Evolutionary conservation across 1,140 invertebrate genomes (phyloP).

Genomic region (Bombus difficillimus): DNA sequence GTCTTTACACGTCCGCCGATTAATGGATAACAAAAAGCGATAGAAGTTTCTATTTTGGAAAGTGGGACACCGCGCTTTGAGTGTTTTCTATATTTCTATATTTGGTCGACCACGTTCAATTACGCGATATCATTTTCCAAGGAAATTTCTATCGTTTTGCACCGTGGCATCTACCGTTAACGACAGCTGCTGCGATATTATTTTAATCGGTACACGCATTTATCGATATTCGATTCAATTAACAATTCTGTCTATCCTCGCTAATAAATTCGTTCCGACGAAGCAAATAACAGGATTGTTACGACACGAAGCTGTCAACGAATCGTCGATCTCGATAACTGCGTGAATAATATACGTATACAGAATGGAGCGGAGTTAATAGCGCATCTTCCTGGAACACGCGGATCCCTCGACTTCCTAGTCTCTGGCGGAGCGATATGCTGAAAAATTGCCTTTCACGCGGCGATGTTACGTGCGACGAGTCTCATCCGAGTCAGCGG

Average conservation of each 20-base stretch:
- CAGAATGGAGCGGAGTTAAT: not conserved
- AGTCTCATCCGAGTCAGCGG: not conserved
- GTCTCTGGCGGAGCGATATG: conserved; percentile 1
- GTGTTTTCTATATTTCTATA: not conserved
- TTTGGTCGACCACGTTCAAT: not conserved
- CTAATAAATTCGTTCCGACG: not conserved
- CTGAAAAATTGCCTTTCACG: conserved; percentile 35
- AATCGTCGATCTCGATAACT: not conserved
- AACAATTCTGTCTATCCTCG: too few relatives aligned
- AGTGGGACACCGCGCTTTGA: not conserved
- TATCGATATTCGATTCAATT: too few relatives aligned
- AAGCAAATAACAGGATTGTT: not conserved
- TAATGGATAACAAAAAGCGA: conserved; percentile 7
- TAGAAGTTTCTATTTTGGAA: conserved; percentile 35
- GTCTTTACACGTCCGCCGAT: not conserved
- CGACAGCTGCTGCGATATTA: too few relatives aligned
- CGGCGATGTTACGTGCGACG: conserved; percentile 16
- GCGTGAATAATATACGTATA: not conserved
- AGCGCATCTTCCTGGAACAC: not conserved
- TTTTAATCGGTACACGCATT: too few relatives aligned
- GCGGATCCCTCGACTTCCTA: conserved; percentile 15
- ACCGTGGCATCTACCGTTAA: too few relatives aligned
- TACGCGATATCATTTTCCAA: not conserved
- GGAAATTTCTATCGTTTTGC: too few relatives aligned
- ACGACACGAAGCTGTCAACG: not conserved